Conservation (phyloP, 2,888 invertebrate genomes). For the Clitarchus hookeri region DNA sequence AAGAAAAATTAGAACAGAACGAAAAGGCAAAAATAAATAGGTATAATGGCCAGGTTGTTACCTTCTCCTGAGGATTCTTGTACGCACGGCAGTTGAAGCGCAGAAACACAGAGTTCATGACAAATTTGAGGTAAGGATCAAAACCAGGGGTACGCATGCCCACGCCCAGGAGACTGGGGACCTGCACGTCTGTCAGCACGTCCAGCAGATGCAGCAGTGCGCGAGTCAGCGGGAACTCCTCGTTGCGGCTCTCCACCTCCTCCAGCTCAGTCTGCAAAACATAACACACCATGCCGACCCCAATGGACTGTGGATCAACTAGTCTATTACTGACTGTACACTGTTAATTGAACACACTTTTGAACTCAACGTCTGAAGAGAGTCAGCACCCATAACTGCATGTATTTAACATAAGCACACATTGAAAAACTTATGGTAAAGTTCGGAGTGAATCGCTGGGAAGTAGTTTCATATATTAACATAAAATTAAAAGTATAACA, state of each 20-base stretch:
- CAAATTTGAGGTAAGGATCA: slow-evolving; percentile 85
- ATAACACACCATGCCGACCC: not conserved
- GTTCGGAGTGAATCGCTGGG: too few species aligned
- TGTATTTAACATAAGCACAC: not conserved
- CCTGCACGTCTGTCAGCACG: slow-evolving; percentile 70
- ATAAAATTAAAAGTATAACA: too few species aligned
- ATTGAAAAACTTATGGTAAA: not conserved
- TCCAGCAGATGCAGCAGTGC: slow-evolving; percentile 78
- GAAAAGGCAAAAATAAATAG: too few species aligned
- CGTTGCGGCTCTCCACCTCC: slow-evolving; percentile 88
- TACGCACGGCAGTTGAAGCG: slow-evolving; percentile 81
- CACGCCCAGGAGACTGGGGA: slow-evolving; percentile 78
- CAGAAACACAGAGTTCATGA: slow-evolving; percentile 77
- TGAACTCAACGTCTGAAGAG: not conserved
- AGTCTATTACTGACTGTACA: not conserved
- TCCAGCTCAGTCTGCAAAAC: slow-evolving; percentile 79
- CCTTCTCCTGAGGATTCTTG: slow-evolving; percentile 75
- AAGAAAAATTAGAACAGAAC: too few species aligned
- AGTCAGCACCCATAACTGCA: too few species aligned
- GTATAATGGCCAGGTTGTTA: slow-evolving; percentile 36
- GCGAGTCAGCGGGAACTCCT: slow-evolving; percentile 86
- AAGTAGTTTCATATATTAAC: too few species aligned
- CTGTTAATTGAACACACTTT: not conserved
- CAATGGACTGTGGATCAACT: not conserved
- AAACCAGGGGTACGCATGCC: slow-evolving; percentile 83